A percentile compares a stretch with the other conserved stretches of the same genome.
phyloP scores from a whole-genome alignment of 2,888 invertebrate species.

The Eustalomyia histrio region DNA sequence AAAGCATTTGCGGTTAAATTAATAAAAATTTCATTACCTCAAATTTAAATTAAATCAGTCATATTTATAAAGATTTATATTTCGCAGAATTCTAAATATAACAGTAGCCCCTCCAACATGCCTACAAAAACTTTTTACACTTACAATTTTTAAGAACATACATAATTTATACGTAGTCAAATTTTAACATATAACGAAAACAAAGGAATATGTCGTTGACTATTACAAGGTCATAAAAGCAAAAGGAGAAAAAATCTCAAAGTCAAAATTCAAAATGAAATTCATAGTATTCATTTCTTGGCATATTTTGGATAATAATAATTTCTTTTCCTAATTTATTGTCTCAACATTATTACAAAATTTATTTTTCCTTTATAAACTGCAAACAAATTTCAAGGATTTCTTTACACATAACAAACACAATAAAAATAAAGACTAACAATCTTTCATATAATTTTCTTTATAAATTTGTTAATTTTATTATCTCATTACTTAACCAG shows the following conservation, averaged over 20 bases:
- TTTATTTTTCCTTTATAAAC: no score
- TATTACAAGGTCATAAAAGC: neutral
- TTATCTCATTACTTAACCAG: neutral
- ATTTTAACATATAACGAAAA: neutral
- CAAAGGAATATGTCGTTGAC: neutral
- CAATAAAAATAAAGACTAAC: neutral
- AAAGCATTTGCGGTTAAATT: no score
- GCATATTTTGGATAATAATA: neutral
- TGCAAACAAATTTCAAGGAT: neutral
- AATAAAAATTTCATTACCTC: no score
- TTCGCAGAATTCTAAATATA: no score
- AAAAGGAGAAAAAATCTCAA: neutral
- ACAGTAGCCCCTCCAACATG: no score
- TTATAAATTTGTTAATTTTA: neutral
- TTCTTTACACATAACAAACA: neutral
- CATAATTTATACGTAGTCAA: no score
- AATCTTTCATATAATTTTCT: no score
- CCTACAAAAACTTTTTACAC: no score
- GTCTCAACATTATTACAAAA: neutral
- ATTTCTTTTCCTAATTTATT: neutral
- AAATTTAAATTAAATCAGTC: no score
- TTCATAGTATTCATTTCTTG: neutral
- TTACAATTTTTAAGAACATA: no score
- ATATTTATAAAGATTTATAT: no score
- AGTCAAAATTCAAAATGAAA: neutral